Percentiles rank a stretch among this genome's conserved stretches.
These are phyloP conservation scores for Synanceia verrucosa DNA, from an alignment of 2,797 vertebrate species.

Conservation along the genomic window DNA sequence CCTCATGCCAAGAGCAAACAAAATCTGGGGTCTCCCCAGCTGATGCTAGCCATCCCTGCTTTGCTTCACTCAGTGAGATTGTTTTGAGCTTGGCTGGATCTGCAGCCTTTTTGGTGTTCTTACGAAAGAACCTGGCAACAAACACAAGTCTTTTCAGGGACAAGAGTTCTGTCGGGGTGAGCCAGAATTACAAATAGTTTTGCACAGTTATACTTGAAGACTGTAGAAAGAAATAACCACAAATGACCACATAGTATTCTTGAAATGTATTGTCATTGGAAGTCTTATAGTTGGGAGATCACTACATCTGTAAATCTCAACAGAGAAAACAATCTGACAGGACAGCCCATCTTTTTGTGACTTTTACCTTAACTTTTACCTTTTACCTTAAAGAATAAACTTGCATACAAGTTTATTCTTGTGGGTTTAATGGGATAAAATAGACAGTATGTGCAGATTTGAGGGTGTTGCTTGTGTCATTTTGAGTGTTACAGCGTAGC, in stretches of 20 bases:
- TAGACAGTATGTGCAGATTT: neutral
- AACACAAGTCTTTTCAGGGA: conserved; percentile 39
- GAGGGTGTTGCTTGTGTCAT: neutral
- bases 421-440: neutral
- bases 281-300: neutral
- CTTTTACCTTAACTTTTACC: conserved; percentile 13
- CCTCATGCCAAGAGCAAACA: conserved; percentile 43
- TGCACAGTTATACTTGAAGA: conserved; percentile 22
- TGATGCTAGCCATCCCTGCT: conserved; percentile 40
- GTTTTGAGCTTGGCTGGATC: conserved; percentile 38
- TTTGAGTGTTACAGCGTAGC: neutral
- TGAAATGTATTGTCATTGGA: neutral
- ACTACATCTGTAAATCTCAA: neutral
- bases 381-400: too few relatives aligned
- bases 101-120: conserved; percentile 41
- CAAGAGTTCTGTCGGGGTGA: conserved; percentile 29
- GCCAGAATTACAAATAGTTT: conserved; percentile 52
- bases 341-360: neutral
- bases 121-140: conserved; percentile 59
- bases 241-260: conserved; percentile 2
- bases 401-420: neutral
- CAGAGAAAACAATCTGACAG: neutral
- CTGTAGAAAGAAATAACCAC: conserved; percentile 5
- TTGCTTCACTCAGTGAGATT: conserved; percentile 26
- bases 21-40: conserved; percentile 25